These are phyloP conservation scores for Ceyx melanurus DNA, from an alignment of 2,113 vertebrate species.

Conservation along the genomic window DNA sequence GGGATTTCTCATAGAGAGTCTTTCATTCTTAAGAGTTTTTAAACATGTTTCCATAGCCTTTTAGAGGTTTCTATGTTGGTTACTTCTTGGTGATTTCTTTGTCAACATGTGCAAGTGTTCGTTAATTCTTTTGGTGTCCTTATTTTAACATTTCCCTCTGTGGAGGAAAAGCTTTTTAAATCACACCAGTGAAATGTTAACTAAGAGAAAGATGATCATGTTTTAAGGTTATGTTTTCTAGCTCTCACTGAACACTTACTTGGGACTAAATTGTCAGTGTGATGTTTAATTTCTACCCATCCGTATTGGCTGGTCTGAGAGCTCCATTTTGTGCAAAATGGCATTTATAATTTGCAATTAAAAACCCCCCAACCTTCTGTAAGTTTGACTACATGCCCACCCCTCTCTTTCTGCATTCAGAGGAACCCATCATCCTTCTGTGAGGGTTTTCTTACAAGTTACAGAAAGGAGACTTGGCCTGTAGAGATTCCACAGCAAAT, in stretches of 20 bases:
- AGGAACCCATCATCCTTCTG: slow-evolving; percentile 15
- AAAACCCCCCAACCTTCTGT: not conserved
- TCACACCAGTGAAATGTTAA: slow-evolving; percentile 38
- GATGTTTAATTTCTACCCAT: slow-evolving; percentile 28
- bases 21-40: not conserved
- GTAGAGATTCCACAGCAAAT: not conserved
- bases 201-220: slow-evolving; percentile 11
- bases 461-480: not conserved
- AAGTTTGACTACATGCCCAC: slow-evolving; percentile 31
- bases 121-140: slow-evolving; percentile 31
- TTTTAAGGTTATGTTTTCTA: slow-evolving; percentile 43
- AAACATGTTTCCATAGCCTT: not conserved
- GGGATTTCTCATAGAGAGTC: not conserved
- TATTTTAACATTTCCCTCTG: slow-evolving; percentile 31
- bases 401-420: not conserved
- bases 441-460: not conserved
- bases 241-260: not conserved
- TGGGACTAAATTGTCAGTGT: not conserved
- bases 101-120: not conserved
- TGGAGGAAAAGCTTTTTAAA: slow-evolving; percentile 46
- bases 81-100: slow-evolving; percentile 28
- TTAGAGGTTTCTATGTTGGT: not conserved
- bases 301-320: not conserved
- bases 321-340: not conserved
- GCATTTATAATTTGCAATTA: slow-evolving; percentile 47